Evolutionary conservation across 2,113 vertebrate species (phyloP).

Genomic region (Hymenochirus boettgeri): DNA sequence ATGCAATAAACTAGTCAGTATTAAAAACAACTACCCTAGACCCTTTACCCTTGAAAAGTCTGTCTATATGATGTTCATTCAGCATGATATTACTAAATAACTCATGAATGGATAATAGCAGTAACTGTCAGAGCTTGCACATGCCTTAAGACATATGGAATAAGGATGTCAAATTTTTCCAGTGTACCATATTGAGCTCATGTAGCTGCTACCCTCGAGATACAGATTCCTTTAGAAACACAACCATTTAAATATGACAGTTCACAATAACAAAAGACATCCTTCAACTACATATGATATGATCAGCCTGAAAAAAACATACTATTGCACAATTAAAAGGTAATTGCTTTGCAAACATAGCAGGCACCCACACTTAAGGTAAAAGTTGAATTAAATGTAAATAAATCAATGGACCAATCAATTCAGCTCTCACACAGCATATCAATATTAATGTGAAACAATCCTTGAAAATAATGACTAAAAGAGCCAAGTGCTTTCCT

Average conservation of each 20-base stretch:
- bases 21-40: no score
- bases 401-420: neutral
- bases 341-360: neutral
- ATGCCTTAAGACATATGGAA: neutral
- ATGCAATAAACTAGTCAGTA: no score
- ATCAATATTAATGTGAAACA: neutral
- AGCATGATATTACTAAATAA: no score
- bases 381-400: neutral
- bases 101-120: no score
- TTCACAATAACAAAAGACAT: neutral
- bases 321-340: neutral
- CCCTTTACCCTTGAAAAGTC: no score
- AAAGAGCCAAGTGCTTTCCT: neutral
- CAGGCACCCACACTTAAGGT: neutral
- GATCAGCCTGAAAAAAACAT: neutral
- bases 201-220: neutral
- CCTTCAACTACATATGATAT: neutral
- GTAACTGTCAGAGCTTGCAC: neutral
- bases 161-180: neutral
- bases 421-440: neutral
- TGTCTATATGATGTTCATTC: no score
- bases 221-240: neutral
- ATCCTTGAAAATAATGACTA: slow-evolving; percentile 3
- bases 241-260: neutral
- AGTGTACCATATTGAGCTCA: neutral